Base-by-base conservation (phyloP, 2,797 vertebrate genomes). In the Semaprochilodus insignis region DNA sequence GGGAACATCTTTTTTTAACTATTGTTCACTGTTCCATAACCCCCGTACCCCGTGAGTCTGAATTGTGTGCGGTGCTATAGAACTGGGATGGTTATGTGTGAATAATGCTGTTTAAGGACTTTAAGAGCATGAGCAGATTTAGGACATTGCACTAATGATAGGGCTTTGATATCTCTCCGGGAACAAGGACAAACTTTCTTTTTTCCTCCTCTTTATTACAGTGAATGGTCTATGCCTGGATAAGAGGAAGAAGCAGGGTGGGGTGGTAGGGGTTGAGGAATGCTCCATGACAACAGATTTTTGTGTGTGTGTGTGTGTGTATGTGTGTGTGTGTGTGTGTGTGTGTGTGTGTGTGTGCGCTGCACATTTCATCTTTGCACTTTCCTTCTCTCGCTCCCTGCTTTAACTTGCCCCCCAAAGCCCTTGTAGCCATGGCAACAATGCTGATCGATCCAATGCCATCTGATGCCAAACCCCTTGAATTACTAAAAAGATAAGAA, bases 391-490 rank as follows among this genome's bases (percentile, higher is more conserved):
- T 86, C 73, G 65, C 80, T 48, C 57, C 77, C 80, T 77, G 82
- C 85, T 78, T 95, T 92, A 91, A 90, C 94, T 93, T 92, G 92
- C 94, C 92, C 94, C 94, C 93, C 93, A 92, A 93, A 93, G 93
- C 94, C 94, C 93, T 88, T 91, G 96, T 97, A 92, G 93, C 95
- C 96, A 98, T 97, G 95, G 96, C 94, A 96, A 97, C 96, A 88
- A 93, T 93, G 91, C 94, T 92, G 93, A 97, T 97, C 95, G 95
- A 97, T 98, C 96, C 93, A 91, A 94, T 92, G 93, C 95, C 96
- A 96, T 96, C 95, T 95, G 95, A 96, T 96, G 94, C 95, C 94
- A 93, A 94, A 94, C 94, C 94, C 93, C 92, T 94, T 93, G 93
- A 92, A 95, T 89, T 65, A 91, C 91, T 95, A 94, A 94, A 88